Evolutionary conservation across 2,113 vertebrate species (phyloP).

Genomic region (Dipodomys spectabilis): DNA sequence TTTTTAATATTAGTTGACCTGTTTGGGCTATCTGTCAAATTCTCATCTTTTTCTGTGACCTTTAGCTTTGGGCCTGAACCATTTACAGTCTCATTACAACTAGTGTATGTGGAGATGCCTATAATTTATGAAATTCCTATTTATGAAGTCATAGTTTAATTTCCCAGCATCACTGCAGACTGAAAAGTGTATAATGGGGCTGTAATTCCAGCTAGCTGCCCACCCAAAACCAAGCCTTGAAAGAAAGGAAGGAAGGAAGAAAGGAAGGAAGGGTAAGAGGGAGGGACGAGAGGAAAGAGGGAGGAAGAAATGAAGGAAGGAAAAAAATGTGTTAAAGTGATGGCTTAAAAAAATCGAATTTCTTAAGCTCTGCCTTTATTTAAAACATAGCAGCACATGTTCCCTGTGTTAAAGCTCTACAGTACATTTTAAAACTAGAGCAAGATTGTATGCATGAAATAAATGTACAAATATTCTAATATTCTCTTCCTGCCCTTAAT

Average conservation of each 20-base stretch:
- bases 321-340: not conserved
- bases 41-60: not conserved
- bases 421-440: not conserved
- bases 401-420: conserved; percentile 37
- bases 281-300: no score
- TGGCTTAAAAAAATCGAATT: not conserved
- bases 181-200: conserved; percentile 1
- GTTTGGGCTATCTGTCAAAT: not conserved
- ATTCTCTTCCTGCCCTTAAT: not conserved
- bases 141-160: conserved; percentile 50
- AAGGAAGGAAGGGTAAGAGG: no score
- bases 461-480: not conserved
- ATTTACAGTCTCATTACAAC: conserved; percentile 38
- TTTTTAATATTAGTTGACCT: not conserved
- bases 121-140: conserved; percentile 1
- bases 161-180: conserved; percentile 9
- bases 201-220: not conserved
- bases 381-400: not conserved
- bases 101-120: not conserved
- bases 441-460: conserved; percentile 7
- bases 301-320: no score
- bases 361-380: conserved; percentile 13
- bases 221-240: not conserved
- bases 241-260: not conserved
- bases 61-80: not conserved